Conservation (phyloP, 2,113 vertebrate genomes). For the Neopipo cinnamomea region DNA sequence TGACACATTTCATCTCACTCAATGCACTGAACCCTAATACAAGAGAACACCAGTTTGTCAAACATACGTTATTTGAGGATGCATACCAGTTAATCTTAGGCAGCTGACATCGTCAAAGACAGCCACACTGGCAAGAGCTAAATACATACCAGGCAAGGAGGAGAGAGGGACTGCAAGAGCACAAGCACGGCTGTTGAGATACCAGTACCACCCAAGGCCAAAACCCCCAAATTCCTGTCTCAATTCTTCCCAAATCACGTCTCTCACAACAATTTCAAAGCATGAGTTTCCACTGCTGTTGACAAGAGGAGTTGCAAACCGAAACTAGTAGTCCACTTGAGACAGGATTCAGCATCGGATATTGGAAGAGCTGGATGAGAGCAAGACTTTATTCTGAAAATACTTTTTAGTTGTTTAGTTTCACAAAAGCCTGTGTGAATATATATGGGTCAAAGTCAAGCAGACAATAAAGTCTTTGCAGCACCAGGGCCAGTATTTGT, state of each 20-base stretch:
- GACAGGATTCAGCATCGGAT: neutral
- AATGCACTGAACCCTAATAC: slow-evolving; percentile 66
- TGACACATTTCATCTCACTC: slow-evolving; percentile 74
- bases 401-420: neutral
- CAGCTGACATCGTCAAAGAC: slow-evolving; percentile 35
- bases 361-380: neutral
- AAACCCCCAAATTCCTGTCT: neutral
- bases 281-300: neutral
- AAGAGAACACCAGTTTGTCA: slow-evolving; percentile 65
- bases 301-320: neutral
- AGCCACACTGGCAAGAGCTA: neutral
- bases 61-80: slow-evolving; percentile 46
- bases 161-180: neutral
- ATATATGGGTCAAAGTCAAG: neutral
- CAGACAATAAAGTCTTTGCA: neutral
- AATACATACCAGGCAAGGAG: neutral
- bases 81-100: slow-evolving; percentile 64
- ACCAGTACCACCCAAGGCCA: neutral
- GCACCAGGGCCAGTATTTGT: neutral
- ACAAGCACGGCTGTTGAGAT: neutral
- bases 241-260: neutral
- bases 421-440: neutral
- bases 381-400: neutral
- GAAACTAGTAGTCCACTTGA: rapidly evolving
- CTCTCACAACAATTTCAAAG: neutral